These are phyloP conservation scores for Pogona vitticeps DNA, from an alignment of 2,113 vertebrate genomes.

Conservation along the genomic window DNA sequence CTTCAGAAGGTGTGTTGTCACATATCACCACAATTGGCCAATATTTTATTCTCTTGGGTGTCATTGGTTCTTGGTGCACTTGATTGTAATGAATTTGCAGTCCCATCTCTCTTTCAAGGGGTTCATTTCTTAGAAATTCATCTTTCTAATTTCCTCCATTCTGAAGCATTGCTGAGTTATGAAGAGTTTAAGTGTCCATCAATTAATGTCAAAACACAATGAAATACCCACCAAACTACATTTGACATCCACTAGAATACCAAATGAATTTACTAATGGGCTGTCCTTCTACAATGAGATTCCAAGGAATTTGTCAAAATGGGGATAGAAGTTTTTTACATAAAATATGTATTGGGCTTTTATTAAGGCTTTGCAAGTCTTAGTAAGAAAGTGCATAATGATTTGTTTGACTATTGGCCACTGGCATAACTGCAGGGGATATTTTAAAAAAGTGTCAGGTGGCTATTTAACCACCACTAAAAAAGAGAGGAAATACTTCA, in stretches of 20 bases:
- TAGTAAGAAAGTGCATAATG: background rate
- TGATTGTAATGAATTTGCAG: constrained; percentile 58
- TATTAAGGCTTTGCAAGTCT: constrained; percentile 36
- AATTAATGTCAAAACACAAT: constrained; percentile 61
- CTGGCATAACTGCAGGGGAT: background rate
- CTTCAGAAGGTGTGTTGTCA: background rate
- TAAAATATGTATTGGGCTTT: constrained; percentile 50
- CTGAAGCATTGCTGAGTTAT: constrained; percentile 62
- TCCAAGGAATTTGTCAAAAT: constrained; percentile 33
- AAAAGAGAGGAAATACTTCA: background rate
- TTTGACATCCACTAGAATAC: constrained; percentile 59
- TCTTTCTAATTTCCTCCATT: constrained; percentile 70
- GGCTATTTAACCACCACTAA: background rate
- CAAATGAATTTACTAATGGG: constrained; percentile 64
- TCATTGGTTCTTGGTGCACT: constrained; percentile 39
- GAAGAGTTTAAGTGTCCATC: constrained; percentile 67
- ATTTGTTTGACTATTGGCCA: background rate
- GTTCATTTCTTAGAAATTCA: constrained; percentile 64
- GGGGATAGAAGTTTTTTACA: constrained; percentile 43
- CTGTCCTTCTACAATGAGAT: constrained; percentile 31
- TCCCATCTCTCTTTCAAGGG: constrained; percentile 63
- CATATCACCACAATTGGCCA: background rate
- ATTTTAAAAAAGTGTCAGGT: background rate
- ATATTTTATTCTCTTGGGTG: constrained; percentile 32
- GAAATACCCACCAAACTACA: constrained; percentile 53